A percentile compares a stretch with the other conserved stretches of the same genome.
phyloP scores from a whole-genome alignment of 2,888 invertebrate genomes.

The Chamaedrilus cognettii region DNA sequence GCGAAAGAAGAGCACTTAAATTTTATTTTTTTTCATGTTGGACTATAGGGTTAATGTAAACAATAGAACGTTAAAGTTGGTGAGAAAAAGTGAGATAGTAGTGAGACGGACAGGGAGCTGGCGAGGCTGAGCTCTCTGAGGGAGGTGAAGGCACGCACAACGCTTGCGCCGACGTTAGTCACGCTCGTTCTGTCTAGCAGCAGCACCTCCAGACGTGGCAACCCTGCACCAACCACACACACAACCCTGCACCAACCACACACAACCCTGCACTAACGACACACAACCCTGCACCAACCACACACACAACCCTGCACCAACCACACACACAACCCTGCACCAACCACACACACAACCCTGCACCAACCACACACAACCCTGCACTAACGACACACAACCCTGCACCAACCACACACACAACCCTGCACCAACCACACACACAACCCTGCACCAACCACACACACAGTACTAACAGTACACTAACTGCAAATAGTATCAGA shows the following conservation, averaged over 20 bases:
- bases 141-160: conserved; percentile 38
- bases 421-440: not conserved
- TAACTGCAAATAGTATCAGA: no score
- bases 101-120: not conserved
- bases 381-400: not conserved
- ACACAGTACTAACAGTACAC: not conserved
- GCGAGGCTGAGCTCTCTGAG: conserved; percentile 3
- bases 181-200: conserved; percentile 49
- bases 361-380: no score
- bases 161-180: conserved; percentile 43
- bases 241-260: no score
- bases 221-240: conserved; percentile 27
- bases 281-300: not conserved
- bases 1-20: no score
- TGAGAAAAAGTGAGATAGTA: no score
- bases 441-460: not conserved
- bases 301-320: not conserved
- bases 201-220: conserved; percentile 46
- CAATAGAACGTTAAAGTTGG: no score
- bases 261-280: no score
- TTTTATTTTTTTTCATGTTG: no score
- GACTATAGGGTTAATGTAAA: no score
- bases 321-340: not conserved
- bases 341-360: no score
- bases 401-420: not conserved